Percentiles rank a stretch among this genome's conserved stretches.
phyloP scores from a whole-genome alignment of 1,140 invertebrate genomes.

The Pseudomyrmex sp. region DNA sequence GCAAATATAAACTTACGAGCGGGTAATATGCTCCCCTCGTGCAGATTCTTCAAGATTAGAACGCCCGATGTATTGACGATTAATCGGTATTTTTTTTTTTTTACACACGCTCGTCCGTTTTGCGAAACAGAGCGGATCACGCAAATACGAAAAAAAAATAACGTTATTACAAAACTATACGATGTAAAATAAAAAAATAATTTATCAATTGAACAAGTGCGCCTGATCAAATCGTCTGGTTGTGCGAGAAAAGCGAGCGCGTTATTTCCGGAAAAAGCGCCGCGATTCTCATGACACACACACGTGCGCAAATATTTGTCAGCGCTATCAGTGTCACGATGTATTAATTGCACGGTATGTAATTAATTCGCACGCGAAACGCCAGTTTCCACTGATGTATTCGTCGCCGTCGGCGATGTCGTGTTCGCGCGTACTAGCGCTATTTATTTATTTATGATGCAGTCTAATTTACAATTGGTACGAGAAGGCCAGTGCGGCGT shows the following conservation, averaged over 20 bases:
- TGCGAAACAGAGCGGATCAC: background rate
- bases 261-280: conserved; percentile 47
- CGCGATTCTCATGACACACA: background rate
- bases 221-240: background rate
- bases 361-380: conserved; percentile 51
- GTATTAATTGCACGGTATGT: conserved; percentile 55
- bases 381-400: background rate
- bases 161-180: background rate
- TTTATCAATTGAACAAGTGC: conserved; percentile 16
- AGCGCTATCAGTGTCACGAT: conserved; percentile 39
- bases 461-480: conserved; percentile 80
- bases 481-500: conserved; percentile 75
- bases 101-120: background rate
- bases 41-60: conserved; percentile 41
- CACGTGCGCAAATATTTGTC: conserved; percentile 45
- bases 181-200: conserved; percentile 16
- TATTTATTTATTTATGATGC: conserved; percentile 82
- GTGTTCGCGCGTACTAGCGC: conserved; percentile 60
- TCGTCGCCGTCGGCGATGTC: conserved; percentile 7
- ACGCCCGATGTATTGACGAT: conserved; percentile 14
- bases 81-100: background rate
- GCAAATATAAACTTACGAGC: conserved; percentile 55
- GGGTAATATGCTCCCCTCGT: conserved; percentile 11
- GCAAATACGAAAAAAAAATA: background rate
- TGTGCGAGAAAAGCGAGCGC: background rate